Base-by-base conservation (phyloP, 1,140 invertebrate species). In the Mizuhopecten yessoensis region DNA sequence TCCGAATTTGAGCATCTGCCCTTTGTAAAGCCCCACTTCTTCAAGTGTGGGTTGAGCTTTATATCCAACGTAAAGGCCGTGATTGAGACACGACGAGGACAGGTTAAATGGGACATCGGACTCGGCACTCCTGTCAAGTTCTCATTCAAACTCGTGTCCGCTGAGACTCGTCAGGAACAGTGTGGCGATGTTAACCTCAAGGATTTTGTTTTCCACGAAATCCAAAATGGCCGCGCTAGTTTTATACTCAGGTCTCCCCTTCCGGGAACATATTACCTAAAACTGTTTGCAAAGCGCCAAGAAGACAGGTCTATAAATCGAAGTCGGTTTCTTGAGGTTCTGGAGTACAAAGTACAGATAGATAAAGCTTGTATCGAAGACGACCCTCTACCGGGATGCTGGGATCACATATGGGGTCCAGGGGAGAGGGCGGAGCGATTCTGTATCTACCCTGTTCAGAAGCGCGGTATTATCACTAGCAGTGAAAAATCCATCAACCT, bases 1-100 rank as follows among this genome's bases (percentile, higher is more conserved):
- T 91, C 93, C 29, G 96, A 97, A 91, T 97, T 96, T 92, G 96
- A 97, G 91, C 95, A 97, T 87, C 94, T 96, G 5, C 96, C 96
- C 10, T 94, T 97, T 90, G 96, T 96, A 88, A 97, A 97, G 91
- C 96, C 96, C 11, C 94, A 96, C 90, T 97, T 96, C 93, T 97
- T 96, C 94, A 95, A 95, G 88, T 95, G 96, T 87, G 95, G 94
- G 86, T 94, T 96, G 93, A 94, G 95, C 89, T 96, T 96, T 92
- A 94, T 95, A 36, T 94, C 95, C 10, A 95, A 96, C 75, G 94
- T 96, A 88, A 94, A 94, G 34, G 95, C 95, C 33, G 94, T 96
- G 0, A 91, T 96, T 33, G 90, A 95, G 49, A 95, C 95, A 0
- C 94, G 95, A 90, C 92, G 95, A 29, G 96, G 96, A 34, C 91